A percentile compares a stretch with the other conserved stretches of the same genome.
These are phyloP conservation scores for Malurus leucopterus DNA, from an alignment of 2,797 vertebrate genomes.

Conservation along the genomic window DNA sequence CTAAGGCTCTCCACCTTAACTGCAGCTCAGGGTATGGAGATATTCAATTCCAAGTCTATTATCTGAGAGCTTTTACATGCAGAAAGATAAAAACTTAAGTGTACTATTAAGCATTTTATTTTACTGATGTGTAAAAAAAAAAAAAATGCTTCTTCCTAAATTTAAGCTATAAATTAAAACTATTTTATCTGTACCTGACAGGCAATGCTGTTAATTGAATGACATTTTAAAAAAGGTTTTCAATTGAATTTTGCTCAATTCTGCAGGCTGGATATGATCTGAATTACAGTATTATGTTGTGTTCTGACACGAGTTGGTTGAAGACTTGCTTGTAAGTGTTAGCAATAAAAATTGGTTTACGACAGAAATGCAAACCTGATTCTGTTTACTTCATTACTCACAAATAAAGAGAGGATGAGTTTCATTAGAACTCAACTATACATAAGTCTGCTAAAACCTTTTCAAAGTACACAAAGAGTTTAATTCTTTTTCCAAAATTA, in stretches of 20 bases:
- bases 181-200: background rate
- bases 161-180: background rate
- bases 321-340: background rate
- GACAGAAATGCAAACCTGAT: background rate
- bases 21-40: background rate
- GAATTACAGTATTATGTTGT: background rate
- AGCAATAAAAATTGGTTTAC: background rate
- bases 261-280: background rate
- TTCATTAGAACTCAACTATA: background rate
- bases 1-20: background rate
- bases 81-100: background rate
- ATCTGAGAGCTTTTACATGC: background rate
- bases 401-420: background rate
- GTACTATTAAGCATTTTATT: background rate
- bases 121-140: background rate
- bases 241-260: background rate
- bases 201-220: background rate
- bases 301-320: background rate
- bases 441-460: background rate
- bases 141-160: background rate
- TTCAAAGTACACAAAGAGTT: background rate
- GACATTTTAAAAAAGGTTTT: background rate
- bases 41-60: background rate
- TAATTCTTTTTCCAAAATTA: background rate
- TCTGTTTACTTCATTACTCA: background rate